Percentiles rank a stretch among this genome's conserved stretches.
phyloP scores from a whole-genome alignment of 2,888 invertebrate species.

The Caradrina clavipalpis region DNA sequence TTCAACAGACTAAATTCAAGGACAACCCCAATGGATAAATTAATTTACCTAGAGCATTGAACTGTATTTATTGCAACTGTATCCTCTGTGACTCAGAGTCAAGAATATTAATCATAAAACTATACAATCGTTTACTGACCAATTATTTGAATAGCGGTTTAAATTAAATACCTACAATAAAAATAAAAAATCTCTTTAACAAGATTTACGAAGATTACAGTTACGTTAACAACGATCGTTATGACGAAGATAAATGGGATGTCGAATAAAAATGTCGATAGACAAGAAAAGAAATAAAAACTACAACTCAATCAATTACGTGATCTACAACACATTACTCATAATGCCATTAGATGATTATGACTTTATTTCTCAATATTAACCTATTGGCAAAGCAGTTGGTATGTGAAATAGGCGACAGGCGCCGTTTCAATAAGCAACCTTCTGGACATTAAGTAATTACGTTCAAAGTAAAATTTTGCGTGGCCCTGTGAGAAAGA shows the following conservation, averaged over 20 bases:
- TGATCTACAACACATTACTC: constrained; percentile 33
- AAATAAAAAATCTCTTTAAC: not conserved
- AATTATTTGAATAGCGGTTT: constrained; percentile 10
- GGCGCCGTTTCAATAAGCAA: constrained; percentile 40
- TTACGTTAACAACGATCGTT: constrained; percentile 7
- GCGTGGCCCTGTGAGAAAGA: constrained; percentile 17
- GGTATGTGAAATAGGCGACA: constrained; percentile 45
- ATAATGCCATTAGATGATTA: constrained; percentile 13
- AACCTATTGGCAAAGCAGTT: constrained; percentile 40
- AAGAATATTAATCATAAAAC: not conserved
- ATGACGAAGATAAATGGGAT: constrained; percentile 6
- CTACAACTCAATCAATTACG: constrained; percentile 36
- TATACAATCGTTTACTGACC: not conserved
- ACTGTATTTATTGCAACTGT: constrained; percentile 8
- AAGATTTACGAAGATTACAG: constrained; percentile 14
- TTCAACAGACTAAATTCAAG: constrained; percentile 40
- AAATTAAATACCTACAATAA: constrained; percentile 1
- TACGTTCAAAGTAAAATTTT: constrained; percentile 45
- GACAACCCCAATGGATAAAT: constrained; percentile 10
- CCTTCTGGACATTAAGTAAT: constrained; percentile 54
- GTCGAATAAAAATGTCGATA: constrained; percentile 21
- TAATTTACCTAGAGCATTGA: constrained; percentile 20
- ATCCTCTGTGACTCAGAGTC: constrained; percentile 16
- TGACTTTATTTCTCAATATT: constrained; percentile 38
- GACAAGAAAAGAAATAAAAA: constrained; percentile 31